Evolutionary conservation across 2,888 invertebrate species (phyloP).

Genomic region (Polyommatus icarus): DNA sequence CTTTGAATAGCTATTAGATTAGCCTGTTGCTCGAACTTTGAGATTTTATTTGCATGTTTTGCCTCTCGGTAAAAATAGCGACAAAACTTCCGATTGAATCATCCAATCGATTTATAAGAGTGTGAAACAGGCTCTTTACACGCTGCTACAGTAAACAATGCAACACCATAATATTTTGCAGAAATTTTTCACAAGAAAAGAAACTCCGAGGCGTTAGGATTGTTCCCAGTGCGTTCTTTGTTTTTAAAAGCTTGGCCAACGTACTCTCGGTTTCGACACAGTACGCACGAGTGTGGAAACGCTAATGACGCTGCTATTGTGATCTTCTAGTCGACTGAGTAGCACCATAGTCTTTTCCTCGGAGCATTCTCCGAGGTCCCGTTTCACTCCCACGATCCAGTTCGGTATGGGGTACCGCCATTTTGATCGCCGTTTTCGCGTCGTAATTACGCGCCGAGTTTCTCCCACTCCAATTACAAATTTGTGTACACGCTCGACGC

Average conservation of each 20-base stretch:
- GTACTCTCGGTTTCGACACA: constrained; percentile 76
- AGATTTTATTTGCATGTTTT: too few relatives aligned
- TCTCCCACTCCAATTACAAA: constrained; percentile 74
- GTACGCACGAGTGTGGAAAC: constrained; percentile 71
- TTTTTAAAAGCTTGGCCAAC: constrained; percentile 38
- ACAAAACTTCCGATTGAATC: too few relatives aligned
- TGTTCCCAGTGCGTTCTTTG: constrained; percentile 36
- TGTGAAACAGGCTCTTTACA: background rate
- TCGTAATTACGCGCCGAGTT: constrained; percentile 76
- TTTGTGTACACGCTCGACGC: constrained; percentile 59
- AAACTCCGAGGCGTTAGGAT: constrained; percentile 32
- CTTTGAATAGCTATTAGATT: too few relatives aligned
- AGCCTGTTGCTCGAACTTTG: too few relatives aligned
- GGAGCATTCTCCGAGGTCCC: constrained; percentile 63
- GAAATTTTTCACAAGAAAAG: constrained; percentile 30
- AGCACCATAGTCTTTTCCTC: constrained; percentile 63
- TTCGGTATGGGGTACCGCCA: constrained; percentile 70
- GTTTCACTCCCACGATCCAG: constrained; percentile 78
- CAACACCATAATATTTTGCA: constrained; percentile 11
- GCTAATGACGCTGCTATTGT: constrained; percentile 62
- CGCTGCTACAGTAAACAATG: background rate
- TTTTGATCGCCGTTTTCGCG: constrained; percentile 71
- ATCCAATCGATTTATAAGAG: too few relatives aligned
- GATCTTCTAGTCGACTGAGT: constrained; percentile 52
- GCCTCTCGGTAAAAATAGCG: too few relatives aligned